Conservation (phyloP, 2,888 invertebrate genomes). For the Mellilla xanthometata region DNA sequence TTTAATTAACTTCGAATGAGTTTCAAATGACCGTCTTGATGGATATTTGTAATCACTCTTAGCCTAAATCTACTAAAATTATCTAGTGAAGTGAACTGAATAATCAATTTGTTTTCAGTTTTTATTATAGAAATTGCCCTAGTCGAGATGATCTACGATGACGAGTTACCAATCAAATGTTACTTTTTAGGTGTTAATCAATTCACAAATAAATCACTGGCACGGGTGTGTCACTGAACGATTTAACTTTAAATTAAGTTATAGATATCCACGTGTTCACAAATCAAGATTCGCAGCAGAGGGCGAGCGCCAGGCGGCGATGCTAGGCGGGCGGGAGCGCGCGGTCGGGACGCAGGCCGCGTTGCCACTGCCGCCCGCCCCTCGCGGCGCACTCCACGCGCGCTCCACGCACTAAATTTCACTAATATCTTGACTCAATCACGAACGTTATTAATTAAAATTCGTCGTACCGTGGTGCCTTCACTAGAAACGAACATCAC, state of each 20-base stretch:
- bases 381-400: constrained; percentile 49
- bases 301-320: constrained; percentile 38
- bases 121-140: too few species aligned
- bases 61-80: too few species aligned
- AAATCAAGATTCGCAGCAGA: constrained; percentile 36
- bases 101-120: too few species aligned
- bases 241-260: constrained; percentile 35
- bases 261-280: constrained; percentile 28
- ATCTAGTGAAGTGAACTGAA: too few species aligned
- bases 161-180: too few species aligned
- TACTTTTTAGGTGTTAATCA: not conserved
- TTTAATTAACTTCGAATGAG: too few species aligned
- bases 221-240: constrained; percentile 40
- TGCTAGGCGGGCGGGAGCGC: constrained; percentile 46
- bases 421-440: constrained; percentile 21
- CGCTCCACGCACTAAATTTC: constrained; percentile 30
- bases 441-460: constrained; percentile 26
- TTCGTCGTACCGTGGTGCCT: constrained; percentile 16
- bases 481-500: constrained; percentile 10
- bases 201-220: constrained; percentile 38
- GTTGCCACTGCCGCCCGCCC: constrained; percentile 59
- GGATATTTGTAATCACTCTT: too few species aligned
- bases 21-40: too few species aligned
- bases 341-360: constrained; percentile 60
- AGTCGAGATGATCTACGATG: too few species aligned